Evolutionary conservation across 2,888 invertebrate genomes (phyloP).

Genomic region (Mechanitis messenoides): DNA sequence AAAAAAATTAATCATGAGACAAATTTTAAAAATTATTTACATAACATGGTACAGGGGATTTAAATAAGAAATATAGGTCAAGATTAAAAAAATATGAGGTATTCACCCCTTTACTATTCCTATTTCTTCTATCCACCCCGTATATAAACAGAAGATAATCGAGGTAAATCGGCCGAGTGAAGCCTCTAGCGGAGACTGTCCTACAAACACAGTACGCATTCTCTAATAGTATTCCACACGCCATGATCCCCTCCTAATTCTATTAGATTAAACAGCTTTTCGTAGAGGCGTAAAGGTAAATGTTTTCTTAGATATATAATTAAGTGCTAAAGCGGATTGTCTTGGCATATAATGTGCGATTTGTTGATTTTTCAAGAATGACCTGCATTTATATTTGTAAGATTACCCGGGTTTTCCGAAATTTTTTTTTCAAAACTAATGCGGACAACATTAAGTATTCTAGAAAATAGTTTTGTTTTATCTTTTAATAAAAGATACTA

Average conservation of each 20-base stretch:
- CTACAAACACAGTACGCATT: conserved; percentile 30
- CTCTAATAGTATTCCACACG: conserved; percentile 33
- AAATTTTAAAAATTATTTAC: too few relatives aligned
- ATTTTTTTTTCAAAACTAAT: too few relatives aligned
- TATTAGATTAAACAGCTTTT: conserved; percentile 36
- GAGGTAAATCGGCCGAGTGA: conserved; percentile 27
- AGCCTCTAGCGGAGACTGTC: conserved; percentile 30
- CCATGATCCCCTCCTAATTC: conserved; percentile 30
- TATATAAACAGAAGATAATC: conserved; percentile 26
- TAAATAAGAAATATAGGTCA: too few relatives aligned
- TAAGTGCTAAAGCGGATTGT: conserved; percentile 23
- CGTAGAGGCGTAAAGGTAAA: conserved; percentile 21
- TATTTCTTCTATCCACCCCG: conserved; percentile 19
- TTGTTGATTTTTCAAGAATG: neutral
- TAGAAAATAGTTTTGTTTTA: too few relatives aligned
- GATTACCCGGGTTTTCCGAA: too few relatives aligned
- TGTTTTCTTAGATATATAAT: conserved; percentile 14
- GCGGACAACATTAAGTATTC: too few relatives aligned
- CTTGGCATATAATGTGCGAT: conserved; percentile 8
- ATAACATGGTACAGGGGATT: too few relatives aligned
- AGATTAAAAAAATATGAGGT: too few relatives aligned
- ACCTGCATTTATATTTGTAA: too few relatives aligned
- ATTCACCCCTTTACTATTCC: conserved; percentile 12
- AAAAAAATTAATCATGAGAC: too few relatives aligned
- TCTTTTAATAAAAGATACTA: too few relatives aligned